Base-by-base conservation (phyloP, 2,888 invertebrate genomes). In the Tenodera sinensis region DNA sequence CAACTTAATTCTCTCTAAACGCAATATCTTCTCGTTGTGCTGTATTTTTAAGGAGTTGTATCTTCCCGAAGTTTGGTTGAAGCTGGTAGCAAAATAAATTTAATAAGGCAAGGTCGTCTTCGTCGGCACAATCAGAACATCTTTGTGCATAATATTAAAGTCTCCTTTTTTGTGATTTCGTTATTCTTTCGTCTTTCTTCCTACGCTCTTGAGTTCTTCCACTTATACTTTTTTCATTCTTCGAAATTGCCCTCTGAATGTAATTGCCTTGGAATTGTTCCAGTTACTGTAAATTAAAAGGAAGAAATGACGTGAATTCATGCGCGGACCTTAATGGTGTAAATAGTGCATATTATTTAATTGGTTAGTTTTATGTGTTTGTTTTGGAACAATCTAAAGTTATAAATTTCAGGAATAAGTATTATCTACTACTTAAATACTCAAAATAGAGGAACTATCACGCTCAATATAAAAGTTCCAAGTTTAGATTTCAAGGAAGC, bases 241-340 rank as follows among this genome's bases (percentile, higher is more conserved):
- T 28, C 30, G 25, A 34, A 71, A 83, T 82, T 42, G 28, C n/a
- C 28, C 87, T 87, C 83, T 87, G 27, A 87, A n/a, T 25, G 87
- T 34, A 87, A 87, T 87, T 87, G 82, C 83, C 34, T 87, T 87
- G 87, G 87, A 87, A 83, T 87, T 87, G 87, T 87, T 87, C 87
- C 87, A 87, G 83, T 87, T 54, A 85, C 27, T 85, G 6, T 71
- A 71, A 71, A 71, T 20, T 71, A 20, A 14, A 71, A 71, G 20
- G 20, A 71, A 71, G 54, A 71, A 71, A 71, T 25, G 20, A 71
- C 20, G 3, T 25, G 25, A 71, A 71, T 25, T 71, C 25, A 71
- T 71, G 54, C 3, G 20, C 4, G 54, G 25, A 20, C 6, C 54
- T 71, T 71, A 71, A 12, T 42, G 42, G 42, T 42, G 42, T 42